A percentile compares a stretch with the other conserved stretches of the same genome.
Evolutionary conservation across 2,888 invertebrate genomes (phyloP).

Genomic region (Lasioglossum morio): DNA sequence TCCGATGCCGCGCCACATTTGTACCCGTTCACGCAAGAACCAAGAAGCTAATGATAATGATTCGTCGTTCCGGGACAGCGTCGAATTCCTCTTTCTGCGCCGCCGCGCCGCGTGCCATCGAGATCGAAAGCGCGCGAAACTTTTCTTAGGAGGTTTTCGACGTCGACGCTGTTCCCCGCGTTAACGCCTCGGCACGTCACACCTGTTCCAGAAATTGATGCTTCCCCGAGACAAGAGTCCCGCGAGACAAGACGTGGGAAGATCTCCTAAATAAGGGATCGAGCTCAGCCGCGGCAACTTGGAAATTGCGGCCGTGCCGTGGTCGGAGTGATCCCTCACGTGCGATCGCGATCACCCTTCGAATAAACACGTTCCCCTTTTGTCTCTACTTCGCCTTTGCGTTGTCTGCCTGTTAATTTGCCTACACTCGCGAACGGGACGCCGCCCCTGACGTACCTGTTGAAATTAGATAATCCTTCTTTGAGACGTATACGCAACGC

Average conservation of each 20-base stretch:
- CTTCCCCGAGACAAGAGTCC: slow-evolving; percentile 54
- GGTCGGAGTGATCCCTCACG: slow-evolving; percentile 62
- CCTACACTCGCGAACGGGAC: background rate
- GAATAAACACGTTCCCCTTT: slow-evolving; percentile 51
- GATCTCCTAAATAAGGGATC: slow-evolving; percentile 69
- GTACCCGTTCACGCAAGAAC: background rate
- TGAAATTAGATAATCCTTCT: slow-evolving; percentile 18
- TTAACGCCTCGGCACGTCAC: slow-evolving; percentile 73
- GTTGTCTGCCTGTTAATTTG: slow-evolving; percentile 23
- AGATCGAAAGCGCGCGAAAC: slow-evolving; percentile 23
- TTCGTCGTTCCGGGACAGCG: background rate
- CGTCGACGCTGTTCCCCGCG: slow-evolving; percentile 57
- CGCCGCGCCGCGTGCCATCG: background rate
- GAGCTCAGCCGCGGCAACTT: slow-evolving; percentile 66
- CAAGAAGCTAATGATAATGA: slow-evolving; percentile 30
- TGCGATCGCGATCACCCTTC: slow-evolving; percentile 61
- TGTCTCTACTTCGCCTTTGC: slow-evolving; percentile 29
- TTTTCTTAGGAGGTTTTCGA: slow-evolving; percentile 58
- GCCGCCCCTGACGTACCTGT: slow-evolving; percentile 20
- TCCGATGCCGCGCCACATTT: slow-evolving; percentile 24
- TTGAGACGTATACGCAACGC: background rate
- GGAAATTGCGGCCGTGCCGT: slow-evolving; percentile 66
- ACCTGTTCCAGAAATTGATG: slow-evolving; percentile 77
- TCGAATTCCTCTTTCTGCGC: background rate
- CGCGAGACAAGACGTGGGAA: slow-evolving; percentile 56